Conservation (phyloP, 1,140 invertebrate genomes). For the Andrena cerasifolii region DNA sequence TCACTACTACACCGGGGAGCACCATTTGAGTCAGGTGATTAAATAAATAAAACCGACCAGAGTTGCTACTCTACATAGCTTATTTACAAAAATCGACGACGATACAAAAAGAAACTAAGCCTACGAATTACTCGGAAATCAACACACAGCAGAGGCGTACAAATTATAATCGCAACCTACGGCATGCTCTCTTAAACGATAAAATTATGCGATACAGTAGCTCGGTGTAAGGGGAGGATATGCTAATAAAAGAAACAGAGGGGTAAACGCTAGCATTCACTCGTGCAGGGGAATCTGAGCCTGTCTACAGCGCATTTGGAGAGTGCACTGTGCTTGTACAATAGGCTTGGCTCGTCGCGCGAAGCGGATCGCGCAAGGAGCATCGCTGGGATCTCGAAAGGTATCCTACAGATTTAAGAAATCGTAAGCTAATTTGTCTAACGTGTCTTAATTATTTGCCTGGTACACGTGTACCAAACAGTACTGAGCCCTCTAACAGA, state of each 20-base stretch:
- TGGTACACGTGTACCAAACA: too few species aligned
- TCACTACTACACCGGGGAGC: conserved; percentile 66
- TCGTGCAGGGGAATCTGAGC: conserved; percentile 50
- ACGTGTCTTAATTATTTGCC: too few species aligned
- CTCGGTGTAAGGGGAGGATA: too few species aligned
- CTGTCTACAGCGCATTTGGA: conserved; percentile 66
- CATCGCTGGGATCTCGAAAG: conserved; percentile 70
- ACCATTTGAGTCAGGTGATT: conserved; percentile 64
- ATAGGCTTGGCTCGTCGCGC: conserved; percentile 26
- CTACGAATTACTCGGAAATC: background rate
- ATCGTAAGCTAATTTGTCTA: too few species aligned
- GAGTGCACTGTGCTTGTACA: conserved; percentile 60
- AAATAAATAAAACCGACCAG: background rate
- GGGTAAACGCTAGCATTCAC: background rate
- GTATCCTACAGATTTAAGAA: too few species aligned
- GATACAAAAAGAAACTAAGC: background rate
- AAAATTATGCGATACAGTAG: background rate
- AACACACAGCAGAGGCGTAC: too few species aligned
- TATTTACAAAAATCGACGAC: background rate
- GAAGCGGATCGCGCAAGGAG: conserved; percentile 67
- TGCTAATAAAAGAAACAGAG: background rate
- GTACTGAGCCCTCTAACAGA: too few species aligned
- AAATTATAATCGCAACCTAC: background rate
- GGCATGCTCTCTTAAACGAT: background rate
- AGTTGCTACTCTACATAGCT: background rate